Conservation (phyloP, 2,888 invertebrate genomes). For the Acanthococcus lagerstroemiae region DNA sequence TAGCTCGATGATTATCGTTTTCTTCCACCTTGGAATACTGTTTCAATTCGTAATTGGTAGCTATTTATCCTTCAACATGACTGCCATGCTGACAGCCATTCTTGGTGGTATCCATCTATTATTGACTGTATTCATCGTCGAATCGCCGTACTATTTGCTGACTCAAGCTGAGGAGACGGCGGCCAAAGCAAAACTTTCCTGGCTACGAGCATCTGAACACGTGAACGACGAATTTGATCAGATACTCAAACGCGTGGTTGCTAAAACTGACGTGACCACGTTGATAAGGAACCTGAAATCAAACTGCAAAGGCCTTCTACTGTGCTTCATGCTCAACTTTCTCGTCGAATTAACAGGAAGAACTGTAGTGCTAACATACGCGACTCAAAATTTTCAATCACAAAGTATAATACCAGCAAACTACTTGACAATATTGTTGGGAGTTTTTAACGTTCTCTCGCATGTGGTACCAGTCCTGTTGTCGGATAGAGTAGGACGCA, state of each 20-base stretch:
- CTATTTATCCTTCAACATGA: neutral
- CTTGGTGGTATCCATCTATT: neutral
- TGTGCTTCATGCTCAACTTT: conserved; percentile 3
- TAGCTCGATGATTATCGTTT: neutral
- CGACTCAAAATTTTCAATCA: conserved; percentile 6
- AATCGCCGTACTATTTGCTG: conserved; percentile 8
- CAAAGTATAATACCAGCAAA: too few species aligned
- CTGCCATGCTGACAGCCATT: neutral
- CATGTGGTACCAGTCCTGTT: conserved; percentile 8
- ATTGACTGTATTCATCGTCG: conserved; percentile 5
- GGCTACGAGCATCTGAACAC: conserved; percentile 3
- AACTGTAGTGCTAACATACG: neutral
- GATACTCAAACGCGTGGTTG: neutral
- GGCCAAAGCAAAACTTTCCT: neutral
- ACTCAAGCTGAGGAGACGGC: neutral
- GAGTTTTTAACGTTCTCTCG: neutral
- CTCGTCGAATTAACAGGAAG: conserved; percentile 8
- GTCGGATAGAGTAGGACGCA: conserved; percentile 6
- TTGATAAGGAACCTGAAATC: conserved; percentile 3
- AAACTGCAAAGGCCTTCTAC: neutral
- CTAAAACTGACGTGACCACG: neutral
- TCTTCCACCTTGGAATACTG: conserved; percentile 1
- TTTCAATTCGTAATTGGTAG: conserved; percentile 17
- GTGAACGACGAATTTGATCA: neutral
- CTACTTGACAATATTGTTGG: conserved; percentile 6